These are phyloP conservation scores for Condylura cristata DNA, from an alignment of 2,113 vertebrate species.

Conservation along the genomic window DNA sequence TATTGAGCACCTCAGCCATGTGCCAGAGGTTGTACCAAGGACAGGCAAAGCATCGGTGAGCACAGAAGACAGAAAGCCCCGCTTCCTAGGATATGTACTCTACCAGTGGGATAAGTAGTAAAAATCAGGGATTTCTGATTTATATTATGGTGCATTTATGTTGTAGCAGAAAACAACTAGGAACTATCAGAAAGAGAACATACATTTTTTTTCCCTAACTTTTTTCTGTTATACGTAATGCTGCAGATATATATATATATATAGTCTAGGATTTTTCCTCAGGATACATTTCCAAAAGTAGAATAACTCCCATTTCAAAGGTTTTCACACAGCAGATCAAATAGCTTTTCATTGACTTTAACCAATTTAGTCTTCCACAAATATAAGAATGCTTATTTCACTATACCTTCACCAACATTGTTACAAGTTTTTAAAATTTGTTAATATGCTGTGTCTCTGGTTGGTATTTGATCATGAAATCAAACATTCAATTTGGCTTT, in stretches of 20 bases:
- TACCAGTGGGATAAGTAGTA: background rate
- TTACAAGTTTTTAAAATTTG: background rate
- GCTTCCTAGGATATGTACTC: background rate
- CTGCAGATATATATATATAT: no score
- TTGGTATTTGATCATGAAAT: constrained; percentile 27
- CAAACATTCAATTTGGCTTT: background rate
- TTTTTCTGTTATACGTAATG: background rate
- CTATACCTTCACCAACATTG: background rate
- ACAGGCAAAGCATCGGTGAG: background rate
- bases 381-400: background rate
- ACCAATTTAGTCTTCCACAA: background rate
- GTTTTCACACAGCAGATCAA: background rate
- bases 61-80: background rate
- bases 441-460: background rate
- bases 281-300: background rate
- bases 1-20: background rate
- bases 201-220: background rate
- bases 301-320: background rate
- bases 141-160: background rate
- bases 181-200: background rate
- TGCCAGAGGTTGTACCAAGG: background rate
- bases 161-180: background rate
- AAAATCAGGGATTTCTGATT: background rate
- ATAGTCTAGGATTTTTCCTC: background rate
- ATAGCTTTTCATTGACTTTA: background rate